A percentile compares a stretch with the other conserved stretches of the same genome.
These are phyloP conservation scores for Parelbella ahira DNA, from an alignment of 2,888 invertebrate genomes.

Conservation along the genomic window DNA sequence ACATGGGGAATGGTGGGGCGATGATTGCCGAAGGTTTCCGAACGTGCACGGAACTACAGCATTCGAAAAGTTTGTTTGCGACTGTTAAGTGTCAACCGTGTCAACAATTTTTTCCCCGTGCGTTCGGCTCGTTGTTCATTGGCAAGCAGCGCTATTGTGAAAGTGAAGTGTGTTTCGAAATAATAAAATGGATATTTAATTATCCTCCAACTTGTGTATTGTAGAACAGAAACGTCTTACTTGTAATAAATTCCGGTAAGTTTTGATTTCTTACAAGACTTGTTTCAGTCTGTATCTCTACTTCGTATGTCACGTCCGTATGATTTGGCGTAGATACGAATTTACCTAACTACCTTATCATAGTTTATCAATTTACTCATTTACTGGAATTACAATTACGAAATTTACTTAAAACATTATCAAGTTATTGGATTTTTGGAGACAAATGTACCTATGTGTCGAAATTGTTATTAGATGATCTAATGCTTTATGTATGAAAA, in stretches of 20 bases:
- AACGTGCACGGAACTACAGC: conserved; percentile 26
- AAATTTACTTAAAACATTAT: conserved; percentile 2
- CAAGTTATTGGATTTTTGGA: neutral
- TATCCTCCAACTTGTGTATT: conserved; percentile 38
- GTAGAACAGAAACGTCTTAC: conserved; percentile 3
- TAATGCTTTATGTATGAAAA: too few species aligned
- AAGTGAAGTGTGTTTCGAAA: conserved; percentile 56
- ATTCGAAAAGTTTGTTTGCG: conserved; percentile 14
- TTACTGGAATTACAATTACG: conserved; percentile 8
- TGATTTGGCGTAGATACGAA: conserved; percentile 36
- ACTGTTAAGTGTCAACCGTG: conserved; percentile 32
- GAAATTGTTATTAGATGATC: too few species aligned
- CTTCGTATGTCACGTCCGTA: conserved; percentile 4
- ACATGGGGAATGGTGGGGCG: conserved; percentile 20
- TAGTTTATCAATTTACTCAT: conserved; percentile 43
- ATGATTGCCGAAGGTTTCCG: conserved; percentile 27
- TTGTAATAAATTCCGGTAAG: conserved; percentile 47
- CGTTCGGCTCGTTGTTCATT: conserved; percentile 36
- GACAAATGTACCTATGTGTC: too few species aligned
- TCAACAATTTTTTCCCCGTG: conserved; percentile 47
- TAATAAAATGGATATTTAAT: conserved; percentile 67
- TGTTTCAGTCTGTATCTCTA: neutral
- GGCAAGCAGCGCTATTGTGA: conserved; percentile 46
- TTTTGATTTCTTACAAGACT: conserved; percentile 29
- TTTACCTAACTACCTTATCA: conserved; percentile 38